Evolutionary conservation across 2,797 vertebrate genomes (phyloP), one percentile per base, ranked within the genome.

Genomic region (Peromyscus eremicus): DNA sequence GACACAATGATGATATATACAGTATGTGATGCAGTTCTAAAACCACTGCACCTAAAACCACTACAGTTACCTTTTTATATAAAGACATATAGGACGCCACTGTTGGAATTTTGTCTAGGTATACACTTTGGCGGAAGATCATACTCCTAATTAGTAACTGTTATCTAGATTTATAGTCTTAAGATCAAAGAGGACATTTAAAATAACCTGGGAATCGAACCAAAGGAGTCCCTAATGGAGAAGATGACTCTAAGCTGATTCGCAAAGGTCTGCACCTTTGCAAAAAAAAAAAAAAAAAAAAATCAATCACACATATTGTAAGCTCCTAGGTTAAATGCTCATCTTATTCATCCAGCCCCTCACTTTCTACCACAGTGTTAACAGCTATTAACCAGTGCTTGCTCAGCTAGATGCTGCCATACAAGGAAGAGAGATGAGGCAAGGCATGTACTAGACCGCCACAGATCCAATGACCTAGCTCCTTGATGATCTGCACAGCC

Each of bases 21-120:
- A 40, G 37, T 66, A 29, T 32, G 82, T 16, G 57, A 9, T 64
- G 2, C 1, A n/a, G 90, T 71, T 27, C n/a, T 82, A 55, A 5
- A 14, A 5, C 37, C 2, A 40, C 21, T 80, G 46, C 5, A 62
- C 3, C 43, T 62, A 43, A 43, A 52, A 23, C 32, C 9, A 46
- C 3, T 71, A 14, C 7, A 52, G 81, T n/a, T 64, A 11, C 55
- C 13, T 87, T 85, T 75, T n/a, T 80, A 66, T 43, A 49, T 12
- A 40, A 92, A 82, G 62, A 52, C 52, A 93, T 8, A 52, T 3
- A 40, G 34, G 29, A 66, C 13, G 55, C 19, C 34, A n/a, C 57
- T 83, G 23, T 21, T 87, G 37, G n/a, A 93, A 73, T 91, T 73
- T 60, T 82, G 25, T 91, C 81, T 57, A n/a, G 62, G 43, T 17